Evolutionary conservation across 1,140 invertebrate genomes (phyloP), one percentile per base, ranked within the genome.

Genomic region (Drosophila kurseongensis): DNA sequence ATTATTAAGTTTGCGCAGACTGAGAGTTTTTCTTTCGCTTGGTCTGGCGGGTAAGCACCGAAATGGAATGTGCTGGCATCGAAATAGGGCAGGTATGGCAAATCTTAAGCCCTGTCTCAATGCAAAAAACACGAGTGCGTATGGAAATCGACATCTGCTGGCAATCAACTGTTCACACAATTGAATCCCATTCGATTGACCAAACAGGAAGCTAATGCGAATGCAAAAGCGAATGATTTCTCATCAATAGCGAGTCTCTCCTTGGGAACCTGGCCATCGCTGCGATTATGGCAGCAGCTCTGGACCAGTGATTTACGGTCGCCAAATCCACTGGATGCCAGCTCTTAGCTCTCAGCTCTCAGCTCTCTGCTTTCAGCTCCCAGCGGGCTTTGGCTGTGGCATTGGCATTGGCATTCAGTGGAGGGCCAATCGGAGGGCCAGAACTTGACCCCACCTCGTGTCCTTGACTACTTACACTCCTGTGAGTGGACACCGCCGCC

Each of bases 181-280:
- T 65, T 51, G 54, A 75, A 58, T 71, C 52, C 51, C n/a, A 75
- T 50, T 65, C 71, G 50, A 50, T 73, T 73, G 69, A 61, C 67
- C 69, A 61, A 45, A 47, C 56, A 58, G 62, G n/a, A 12, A 52
- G 29, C 58, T 61, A 61, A 68, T 54, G 48, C 36, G 48, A 51
- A 35, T 16, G 57, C 57, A 13, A 29, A 12, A 35, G 35, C 41
- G 16, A 41, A 36, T 41, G 60, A 71, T 71, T 57, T 48, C 65
- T 71, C 58, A 71, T 71, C 65, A 71, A 69, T 44, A 14, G 52
- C 32, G 8, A 29, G 18, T 42, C 42, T n/a, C 16, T 35, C 1
- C 5, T 48, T 16, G 14, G 14, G 5, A 36, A 18, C 42, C 29
- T 8, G 44, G 38, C 29, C 44, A n/a, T 51, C 29, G 35, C n/a